phyloP scores from a whole-genome alignment of 2,113 vertebrate species.

The Ctenomys sociabilis region DNA sequence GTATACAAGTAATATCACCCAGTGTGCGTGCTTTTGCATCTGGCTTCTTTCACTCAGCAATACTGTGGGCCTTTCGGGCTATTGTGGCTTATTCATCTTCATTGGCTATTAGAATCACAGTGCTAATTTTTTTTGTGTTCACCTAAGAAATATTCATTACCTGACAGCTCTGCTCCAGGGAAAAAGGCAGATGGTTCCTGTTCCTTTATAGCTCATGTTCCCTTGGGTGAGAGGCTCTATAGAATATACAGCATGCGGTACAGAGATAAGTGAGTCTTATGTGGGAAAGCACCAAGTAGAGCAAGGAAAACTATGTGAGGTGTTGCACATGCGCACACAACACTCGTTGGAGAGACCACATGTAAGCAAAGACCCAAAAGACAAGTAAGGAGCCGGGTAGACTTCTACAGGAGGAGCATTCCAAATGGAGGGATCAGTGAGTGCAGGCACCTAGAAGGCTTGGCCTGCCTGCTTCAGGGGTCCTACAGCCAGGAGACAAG shows the following conservation, averaged over 20 bases:
- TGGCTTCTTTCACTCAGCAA: neutral
- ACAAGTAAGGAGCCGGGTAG: neutral
- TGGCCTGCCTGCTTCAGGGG: neutral
- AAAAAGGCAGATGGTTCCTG: neutral
- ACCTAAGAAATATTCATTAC: neutral
- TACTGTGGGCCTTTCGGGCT: neutral
- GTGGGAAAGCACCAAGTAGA: neutral
- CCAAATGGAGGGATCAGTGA: neutral
- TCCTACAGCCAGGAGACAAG: neutral
- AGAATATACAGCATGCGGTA: rapidly evolving
- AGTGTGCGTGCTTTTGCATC: neutral
- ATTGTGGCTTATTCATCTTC: neutral
- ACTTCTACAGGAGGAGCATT: neutral
- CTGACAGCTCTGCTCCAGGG: neutral
- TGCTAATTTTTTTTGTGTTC: neutral
- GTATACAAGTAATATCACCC: neutral
- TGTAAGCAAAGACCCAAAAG: neutral
- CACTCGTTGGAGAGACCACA: neutral
- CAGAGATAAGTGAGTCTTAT: neutral
- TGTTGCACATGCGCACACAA: rapidly evolving
- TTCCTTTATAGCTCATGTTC: neutral
- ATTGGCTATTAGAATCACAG: neutral
- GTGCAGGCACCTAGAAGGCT: neutral
- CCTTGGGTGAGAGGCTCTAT: neutral
- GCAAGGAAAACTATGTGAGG: too few species aligned